phyloP scores from a whole-genome alignment of 2,113 vertebrate species.

The Spea bombifrons region DNA sequence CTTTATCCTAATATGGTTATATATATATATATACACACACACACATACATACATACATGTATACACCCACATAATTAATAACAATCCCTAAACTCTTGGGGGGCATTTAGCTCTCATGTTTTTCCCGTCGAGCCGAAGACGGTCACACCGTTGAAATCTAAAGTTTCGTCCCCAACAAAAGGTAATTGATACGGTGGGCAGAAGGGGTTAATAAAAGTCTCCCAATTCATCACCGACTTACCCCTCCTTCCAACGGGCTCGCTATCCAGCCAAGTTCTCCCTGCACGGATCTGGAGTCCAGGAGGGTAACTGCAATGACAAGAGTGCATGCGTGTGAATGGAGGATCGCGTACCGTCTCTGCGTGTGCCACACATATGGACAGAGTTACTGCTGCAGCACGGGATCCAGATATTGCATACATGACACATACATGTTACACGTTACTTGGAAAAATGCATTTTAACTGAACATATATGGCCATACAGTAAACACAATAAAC shows the following conservation, averaged over 20 bases:
- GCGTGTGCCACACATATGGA: too few species aligned
- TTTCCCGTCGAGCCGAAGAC: slow-evolving; percentile 64
- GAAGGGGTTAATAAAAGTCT: slow-evolving; percentile 66
- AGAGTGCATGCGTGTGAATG: slow-evolving; percentile 17
- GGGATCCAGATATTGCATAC: too few species aligned
- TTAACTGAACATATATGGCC: too few species aligned
- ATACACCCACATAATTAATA: too few species aligned
- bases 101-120: slow-evolving; percentile 26
- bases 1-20: too few species aligned
- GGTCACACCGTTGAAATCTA: slow-evolving; percentile 74
- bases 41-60: too few species aligned
- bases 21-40: too few species aligned
- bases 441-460: too few species aligned
- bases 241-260: slow-evolving; percentile 96
- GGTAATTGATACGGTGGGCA: slow-evolving; percentile 77
- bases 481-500: too few species aligned
- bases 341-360: neutral
- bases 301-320: slow-evolving; percentile 80
- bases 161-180: slow-evolving; percentile 88
- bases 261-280: slow-evolving; percentile 97
- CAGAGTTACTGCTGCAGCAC: too few species aligned
- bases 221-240: slow-evolving; percentile 71
- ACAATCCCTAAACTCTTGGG: too few species aligned
- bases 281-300: slow-evolving; percentile 96
- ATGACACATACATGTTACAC: too few species aligned